Percentiles rank a stretch among this genome's conserved stretches.
Conservation (phyloP, 1,140 invertebrate genomes). For the Pogonomyrmex barbatus region DNA sequence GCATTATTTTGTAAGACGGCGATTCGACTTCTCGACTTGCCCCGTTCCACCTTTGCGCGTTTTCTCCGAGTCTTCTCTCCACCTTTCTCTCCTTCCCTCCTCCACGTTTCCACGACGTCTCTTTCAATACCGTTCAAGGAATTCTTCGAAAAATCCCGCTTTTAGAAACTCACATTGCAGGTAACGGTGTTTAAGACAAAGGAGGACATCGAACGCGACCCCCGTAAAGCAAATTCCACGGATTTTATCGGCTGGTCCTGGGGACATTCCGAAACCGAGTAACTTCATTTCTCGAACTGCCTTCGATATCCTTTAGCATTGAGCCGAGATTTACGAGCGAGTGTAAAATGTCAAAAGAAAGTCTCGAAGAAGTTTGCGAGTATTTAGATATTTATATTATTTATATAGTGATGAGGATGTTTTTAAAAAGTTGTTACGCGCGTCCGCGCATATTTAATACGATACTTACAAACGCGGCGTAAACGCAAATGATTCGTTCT, state of each 20-base stretch:
- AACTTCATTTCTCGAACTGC: constrained; percentile 60
- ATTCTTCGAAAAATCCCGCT: constrained; percentile 49
- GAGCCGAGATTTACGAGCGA: background rate
- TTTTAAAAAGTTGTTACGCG: background rate
- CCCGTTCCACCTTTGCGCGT: background rate
- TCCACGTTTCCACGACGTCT: background rate
- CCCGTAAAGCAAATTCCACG: constrained; percentile 55
- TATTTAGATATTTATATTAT: constrained; percentile 10
- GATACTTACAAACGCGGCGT: background rate
- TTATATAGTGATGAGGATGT: background rate
- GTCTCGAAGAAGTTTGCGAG: no score
- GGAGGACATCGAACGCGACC: constrained; percentile 28
- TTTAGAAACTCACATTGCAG: constrained; percentile 55
- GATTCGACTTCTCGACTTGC: constrained; percentile 4
- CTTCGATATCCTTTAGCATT: constrained; percentile 40
- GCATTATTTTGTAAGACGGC: constrained; percentile 36
- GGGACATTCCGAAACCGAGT: constrained; percentile 55
- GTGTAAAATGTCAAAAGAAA: constrained; percentile 29
- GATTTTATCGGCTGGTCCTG: constrained; percentile 48
- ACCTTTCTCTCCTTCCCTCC: background rate
- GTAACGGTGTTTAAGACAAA: constrained; percentile 55
- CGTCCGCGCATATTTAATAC: background rate
- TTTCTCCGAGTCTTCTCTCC: background rate
- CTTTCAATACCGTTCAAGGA: constrained; percentile 40
- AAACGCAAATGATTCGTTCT: background rate